Conservation (phyloP, 2,797 vertebrate species). For the Aplochiton taeniatus region DNA sequence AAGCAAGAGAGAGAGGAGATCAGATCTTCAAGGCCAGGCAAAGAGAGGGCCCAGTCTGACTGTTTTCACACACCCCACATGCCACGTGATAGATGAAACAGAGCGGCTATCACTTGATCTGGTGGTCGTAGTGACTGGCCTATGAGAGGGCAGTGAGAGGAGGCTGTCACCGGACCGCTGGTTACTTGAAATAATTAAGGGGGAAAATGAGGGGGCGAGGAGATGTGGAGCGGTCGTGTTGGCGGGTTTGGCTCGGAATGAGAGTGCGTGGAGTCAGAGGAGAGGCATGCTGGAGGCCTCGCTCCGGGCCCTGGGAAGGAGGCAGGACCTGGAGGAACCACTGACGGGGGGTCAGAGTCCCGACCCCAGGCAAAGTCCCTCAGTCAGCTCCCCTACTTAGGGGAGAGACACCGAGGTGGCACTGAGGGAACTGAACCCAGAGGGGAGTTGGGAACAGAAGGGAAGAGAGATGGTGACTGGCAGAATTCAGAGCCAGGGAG, state of each 20-base stretch:
- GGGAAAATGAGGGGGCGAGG: conserved; percentile 46
- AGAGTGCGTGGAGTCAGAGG: conserved; percentile 73
- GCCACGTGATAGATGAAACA: conserved; percentile 34
- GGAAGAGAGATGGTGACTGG: conserved; percentile 22
- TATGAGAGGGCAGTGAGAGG: conserved; percentile 61
- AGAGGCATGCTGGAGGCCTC: conserved; percentile 70
- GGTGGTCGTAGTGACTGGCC: conserved; percentile 32
- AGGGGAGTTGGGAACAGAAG: conserved; percentile 8
- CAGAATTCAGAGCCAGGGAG: neutral
- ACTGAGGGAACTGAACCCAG: neutral
- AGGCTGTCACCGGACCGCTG: conserved; percentile 56
- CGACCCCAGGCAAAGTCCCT: no score
- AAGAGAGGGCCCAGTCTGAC: neutral
- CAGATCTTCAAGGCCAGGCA: neutral
- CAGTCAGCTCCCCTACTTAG: neutral
- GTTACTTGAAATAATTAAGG: conserved; percentile 35
- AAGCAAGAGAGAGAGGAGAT: neutral
- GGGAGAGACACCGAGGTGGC: conserved; percentile 14
- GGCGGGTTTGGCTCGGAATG: conserved; percentile 73
- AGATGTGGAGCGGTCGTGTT: conserved; percentile 59
- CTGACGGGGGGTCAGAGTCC: conserved; percentile 56
- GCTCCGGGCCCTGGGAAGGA: conserved; percentile 57
- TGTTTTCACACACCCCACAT: conserved; percentile 1
- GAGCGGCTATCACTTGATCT: conserved; percentile 16
- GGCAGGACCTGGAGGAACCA: conserved; percentile 63